Evolutionary conservation across 1,140 invertebrate genomes (phyloP).

Genomic region (Calycopis cecrops): DNA sequence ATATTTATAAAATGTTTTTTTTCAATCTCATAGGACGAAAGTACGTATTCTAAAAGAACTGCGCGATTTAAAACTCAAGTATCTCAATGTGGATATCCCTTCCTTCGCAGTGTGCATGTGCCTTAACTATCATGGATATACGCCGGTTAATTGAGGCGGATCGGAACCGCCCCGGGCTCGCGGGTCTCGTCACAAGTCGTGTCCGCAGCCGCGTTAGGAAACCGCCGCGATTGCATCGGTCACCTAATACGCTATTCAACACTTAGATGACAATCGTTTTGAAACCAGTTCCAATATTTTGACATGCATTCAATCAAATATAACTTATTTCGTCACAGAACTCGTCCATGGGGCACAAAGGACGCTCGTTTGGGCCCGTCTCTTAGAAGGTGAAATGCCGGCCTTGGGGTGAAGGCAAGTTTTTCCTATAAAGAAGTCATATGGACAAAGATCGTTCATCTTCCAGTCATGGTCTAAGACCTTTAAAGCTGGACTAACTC

Average conservation of each 20-base stretch:
- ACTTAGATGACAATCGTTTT: conserved; percentile 11
- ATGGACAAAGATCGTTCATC: too few species aligned
- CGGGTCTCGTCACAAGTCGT: conserved; percentile 8
- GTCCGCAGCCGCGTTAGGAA: background rate
- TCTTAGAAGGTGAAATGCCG: too few species aligned
- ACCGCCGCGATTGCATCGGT: conserved; percentile 1
- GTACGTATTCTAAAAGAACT: too few species aligned
- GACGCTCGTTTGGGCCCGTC: too few species aligned
- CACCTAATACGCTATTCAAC: conserved; percentile 5
- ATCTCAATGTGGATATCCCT: too few species aligned
- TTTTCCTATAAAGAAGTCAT: too few species aligned
- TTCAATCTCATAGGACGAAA: too few species aligned
- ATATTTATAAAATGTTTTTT: too few species aligned
- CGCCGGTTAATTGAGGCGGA: conserved; percentile 41
- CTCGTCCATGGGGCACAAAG: background rate
- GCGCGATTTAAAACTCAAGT: too few species aligned
- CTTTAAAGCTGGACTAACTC: too few species aligned
- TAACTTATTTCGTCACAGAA: conserved; percentile 6
- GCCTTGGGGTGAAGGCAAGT: too few species aligned
- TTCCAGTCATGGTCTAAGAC: too few species aligned
- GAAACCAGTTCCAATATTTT: conserved; percentile 10
- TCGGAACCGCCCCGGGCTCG: conserved; percentile 10
- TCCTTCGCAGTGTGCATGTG: conserved; percentile 2
- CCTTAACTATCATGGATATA: conserved; percentile 18
- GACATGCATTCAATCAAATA: conserved; percentile 9